These are phyloP conservation scores for Junco hyemalis DNA, from an alignment of 2,113 vertebrate species.

Conservation along the genomic window DNA sequence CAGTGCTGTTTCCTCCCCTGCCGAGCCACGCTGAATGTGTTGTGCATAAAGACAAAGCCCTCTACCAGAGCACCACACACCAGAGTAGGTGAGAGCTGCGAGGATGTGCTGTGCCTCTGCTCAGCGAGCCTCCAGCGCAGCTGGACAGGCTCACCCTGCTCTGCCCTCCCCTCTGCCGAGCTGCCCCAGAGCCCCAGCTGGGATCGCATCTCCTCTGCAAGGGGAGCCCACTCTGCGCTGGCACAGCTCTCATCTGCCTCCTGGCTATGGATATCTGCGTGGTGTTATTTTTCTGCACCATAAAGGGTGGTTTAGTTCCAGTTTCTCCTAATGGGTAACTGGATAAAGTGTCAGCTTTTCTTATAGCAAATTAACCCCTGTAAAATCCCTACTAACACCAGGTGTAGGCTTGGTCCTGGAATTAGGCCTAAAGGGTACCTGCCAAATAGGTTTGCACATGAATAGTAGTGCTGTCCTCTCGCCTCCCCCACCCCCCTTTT, in stretches of 20 bases:
- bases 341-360: background rate
- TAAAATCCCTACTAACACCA: background rate
- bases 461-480: background rate
- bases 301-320: background rate
- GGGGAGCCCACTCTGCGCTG: background rate
- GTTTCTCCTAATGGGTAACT: background rate
- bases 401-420: background rate
- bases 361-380: background rate
- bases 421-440: background rate
- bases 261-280: background rate
- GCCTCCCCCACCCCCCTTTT: rapidly evolving
- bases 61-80: conserved; percentile 54
- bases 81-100: conserved; percentile 62
- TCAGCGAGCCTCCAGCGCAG: conserved; percentile 16
- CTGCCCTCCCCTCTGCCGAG: background rate
- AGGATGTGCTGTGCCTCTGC: conserved; percentile 62
- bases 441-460: background rate
- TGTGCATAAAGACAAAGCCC: conserved; percentile 79
- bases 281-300: background rate
- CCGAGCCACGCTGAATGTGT: conserved; percentile 75
- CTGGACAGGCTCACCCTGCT: background rate
- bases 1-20: conserved; percentile 66
- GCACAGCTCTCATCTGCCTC: background rate
- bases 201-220: background rate
- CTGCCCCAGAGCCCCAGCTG: conserved; percentile 12